Percentiles rank a stretch among this genome's conserved stretches.
These are phyloP conservation scores for Octodon degus DNA, from an alignment of 2,113 vertebrate genomes.

Conservation along the genomic window DNA sequence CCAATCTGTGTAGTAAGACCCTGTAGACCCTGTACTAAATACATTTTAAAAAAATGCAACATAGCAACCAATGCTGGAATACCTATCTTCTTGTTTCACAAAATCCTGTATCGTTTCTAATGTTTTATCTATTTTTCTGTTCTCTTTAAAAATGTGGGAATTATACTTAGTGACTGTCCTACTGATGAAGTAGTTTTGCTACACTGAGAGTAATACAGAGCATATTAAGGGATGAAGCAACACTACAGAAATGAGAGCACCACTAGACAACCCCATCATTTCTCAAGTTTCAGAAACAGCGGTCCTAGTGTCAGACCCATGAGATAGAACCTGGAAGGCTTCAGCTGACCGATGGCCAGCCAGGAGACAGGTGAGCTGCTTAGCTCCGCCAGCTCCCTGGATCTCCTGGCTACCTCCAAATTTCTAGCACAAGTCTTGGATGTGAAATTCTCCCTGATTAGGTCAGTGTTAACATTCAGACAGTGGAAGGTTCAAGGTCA, in stretches of 20 bases:
- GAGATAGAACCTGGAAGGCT: conserved; percentile 2
- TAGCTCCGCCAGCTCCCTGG: conserved; percentile 75
- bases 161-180: not conserved
- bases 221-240: not conserved
- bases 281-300: conserved; percentile 28
- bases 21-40: too few relatives aligned
- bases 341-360: conserved; percentile 71
- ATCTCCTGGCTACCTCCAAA: conserved; percentile 65
- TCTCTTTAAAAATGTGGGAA: not conserved
- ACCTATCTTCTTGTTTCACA: too few relatives aligned
- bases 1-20: too few relatives aligned
- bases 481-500: conserved; percentile 64
- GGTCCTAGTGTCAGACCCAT: not conserved
- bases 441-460: conserved; percentile 77
- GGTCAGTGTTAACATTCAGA: conserved; percentile 78
- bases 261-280: not conserved
- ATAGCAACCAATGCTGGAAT: too few relatives aligned
- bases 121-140: too few relatives aligned
- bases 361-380: not conserved
- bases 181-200: not conserved
- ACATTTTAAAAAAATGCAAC: too few relatives aligned
- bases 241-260: not conserved
- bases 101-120: too few relatives aligned
- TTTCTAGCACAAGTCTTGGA: conserved; percentile 44
- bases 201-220: conserved; percentile 7